Evolutionary conservation across 2,888 invertebrate species (phyloP).

Genomic region (Ormyrus pomaceus): DNA sequence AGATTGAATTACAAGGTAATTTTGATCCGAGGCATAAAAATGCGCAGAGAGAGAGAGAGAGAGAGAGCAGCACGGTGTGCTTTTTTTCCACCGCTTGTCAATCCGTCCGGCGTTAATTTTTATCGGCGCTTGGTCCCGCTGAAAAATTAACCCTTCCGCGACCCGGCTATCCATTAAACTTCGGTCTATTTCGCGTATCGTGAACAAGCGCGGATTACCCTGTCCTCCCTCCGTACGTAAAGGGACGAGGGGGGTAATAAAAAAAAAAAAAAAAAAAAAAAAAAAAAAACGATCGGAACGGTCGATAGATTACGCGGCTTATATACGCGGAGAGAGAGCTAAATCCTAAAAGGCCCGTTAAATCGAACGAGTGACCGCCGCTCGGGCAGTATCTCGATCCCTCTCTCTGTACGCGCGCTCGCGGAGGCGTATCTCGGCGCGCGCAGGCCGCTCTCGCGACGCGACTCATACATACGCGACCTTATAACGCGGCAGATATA

Average conservation of each 20-base stretch:
- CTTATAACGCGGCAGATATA: slow-evolving; percentile 58
- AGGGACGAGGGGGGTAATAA: not conserved
- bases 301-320: slow-evolving; percentile 29
- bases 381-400: slow-evolving; percentile 2
- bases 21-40: too few species aligned
- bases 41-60: too few species aligned
- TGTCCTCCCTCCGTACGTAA: not conserved
- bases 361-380: slow-evolving; percentile 40
- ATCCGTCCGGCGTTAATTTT: too few species aligned
- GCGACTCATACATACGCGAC: slow-evolving; percentile 13
- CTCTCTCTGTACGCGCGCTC: not conserved
- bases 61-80: too few species aligned
- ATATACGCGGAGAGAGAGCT: not conserved
- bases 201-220: slow-evolving; percentile 3
- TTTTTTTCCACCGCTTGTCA: too few species aligned
- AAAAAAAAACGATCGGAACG: not conserved
- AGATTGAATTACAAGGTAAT: too few species aligned
- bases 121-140: not conserved
- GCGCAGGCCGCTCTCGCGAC: not conserved
- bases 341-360: slow-evolving; percentile 41
- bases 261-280: not conserved
- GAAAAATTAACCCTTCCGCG: slow-evolving; percentile 29
- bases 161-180: slow-evolving; percentile 10
- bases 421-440: slow-evolving; percentile 1
- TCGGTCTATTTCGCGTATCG: not conserved